A percentile compares a stretch with the other conserved stretches of the same genome.
Conservation (phyloP, 2,888 invertebrate species). For the Adelphocoris suturalis region DNA sequence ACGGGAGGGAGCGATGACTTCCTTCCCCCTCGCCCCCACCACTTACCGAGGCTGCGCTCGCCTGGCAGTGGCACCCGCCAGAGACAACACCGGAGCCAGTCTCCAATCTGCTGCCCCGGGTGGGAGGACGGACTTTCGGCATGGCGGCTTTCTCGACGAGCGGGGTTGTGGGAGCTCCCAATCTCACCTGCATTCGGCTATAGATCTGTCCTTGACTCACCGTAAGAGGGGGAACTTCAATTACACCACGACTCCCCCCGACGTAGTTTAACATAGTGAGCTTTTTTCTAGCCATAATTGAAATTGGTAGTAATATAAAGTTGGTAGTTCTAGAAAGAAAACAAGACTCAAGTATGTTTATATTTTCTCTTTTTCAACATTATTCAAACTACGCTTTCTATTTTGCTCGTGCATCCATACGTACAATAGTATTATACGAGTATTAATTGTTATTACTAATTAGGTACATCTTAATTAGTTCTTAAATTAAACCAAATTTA, state of each 20-base stretch:
- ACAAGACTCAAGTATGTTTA: too few species aligned
- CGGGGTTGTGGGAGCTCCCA: not conserved
- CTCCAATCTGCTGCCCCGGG: not conserved
- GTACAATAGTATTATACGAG: too few species aligned
- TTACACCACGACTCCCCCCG: not conserved
- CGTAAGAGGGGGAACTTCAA: not conserved
- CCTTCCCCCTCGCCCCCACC: not conserved
- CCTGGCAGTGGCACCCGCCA: not conserved
- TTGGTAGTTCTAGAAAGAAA: too few species aligned
- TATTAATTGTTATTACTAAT: too few species aligned
- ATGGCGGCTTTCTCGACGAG: not conserved
- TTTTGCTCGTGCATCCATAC: too few species aligned
- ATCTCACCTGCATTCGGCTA: not conserved
- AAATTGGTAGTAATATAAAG: too few species aligned
- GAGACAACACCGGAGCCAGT: slow-evolving; percentile 8
- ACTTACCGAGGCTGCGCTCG: not conserved
- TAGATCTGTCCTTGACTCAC: slow-evolving; percentile 30
- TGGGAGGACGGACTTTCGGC: slow-evolving; percentile 14
- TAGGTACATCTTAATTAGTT: too few species aligned
- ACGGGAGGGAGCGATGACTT: not conserved
- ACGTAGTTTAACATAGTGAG: slow-evolving; percentile 25
- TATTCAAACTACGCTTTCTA: too few species aligned
- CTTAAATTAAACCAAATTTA: too few species aligned
- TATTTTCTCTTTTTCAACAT: too few species aligned
- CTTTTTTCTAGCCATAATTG: not conserved